Base-by-base conservation (phyloP, 23 tunicate genomes). In the Trididemnum clinides region DNA sequence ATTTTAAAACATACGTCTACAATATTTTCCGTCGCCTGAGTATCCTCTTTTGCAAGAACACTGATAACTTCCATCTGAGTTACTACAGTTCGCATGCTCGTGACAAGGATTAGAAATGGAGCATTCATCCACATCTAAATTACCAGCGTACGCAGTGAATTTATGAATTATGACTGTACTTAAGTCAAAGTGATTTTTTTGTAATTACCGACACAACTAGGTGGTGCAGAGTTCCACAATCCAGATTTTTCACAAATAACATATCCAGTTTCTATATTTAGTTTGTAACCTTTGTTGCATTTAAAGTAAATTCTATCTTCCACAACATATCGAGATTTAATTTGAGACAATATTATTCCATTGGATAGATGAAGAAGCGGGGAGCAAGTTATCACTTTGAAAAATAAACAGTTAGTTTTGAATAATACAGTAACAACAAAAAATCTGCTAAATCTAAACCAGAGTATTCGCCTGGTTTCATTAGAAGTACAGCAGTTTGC, bases 121-220 rank as follows among this genome's bases (percentile, higher is more conserved):
- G 39, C 86, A 82, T 82, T 82, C 86, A 35, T 82, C 86, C 36
- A 82, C 64, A 38, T 82, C 86, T 82, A 23, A 66, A 31, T n/a
- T n/a, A n/a, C n/a, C n/a, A n/a, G n/a, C n/a, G n/a, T n/a, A n/a
- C n/a, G n/a, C n/a, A n/a, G n/a, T n/a, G n/a, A n/a, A n/a, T n/a
- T n/a, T n/a, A n/a, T n/a, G n/a, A n/a, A n/a, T n/a, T n/a, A n/a
- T n/a, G n/a, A n/a, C n/a, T n/a, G n/a, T n/a, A n/a, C n/a, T n/a
- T n/a, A n/a, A n/a, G n/a, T n/a, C n/a, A n/a, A n/a, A n/a, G n/a
- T n/a, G n/a, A n/a, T n/a, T n/a, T n/a, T n/a, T n/a, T n/a, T n/a
- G n/a, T n/a, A 59, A 25, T 59, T 59, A 59, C 66, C 66, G 25
- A 10, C 25, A 28, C 80, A 74, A 20, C 4, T 12, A 18, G 80